Base-by-base conservation (phyloP, 23 tunicate species). In the Phallusia fumigata region DNA sequence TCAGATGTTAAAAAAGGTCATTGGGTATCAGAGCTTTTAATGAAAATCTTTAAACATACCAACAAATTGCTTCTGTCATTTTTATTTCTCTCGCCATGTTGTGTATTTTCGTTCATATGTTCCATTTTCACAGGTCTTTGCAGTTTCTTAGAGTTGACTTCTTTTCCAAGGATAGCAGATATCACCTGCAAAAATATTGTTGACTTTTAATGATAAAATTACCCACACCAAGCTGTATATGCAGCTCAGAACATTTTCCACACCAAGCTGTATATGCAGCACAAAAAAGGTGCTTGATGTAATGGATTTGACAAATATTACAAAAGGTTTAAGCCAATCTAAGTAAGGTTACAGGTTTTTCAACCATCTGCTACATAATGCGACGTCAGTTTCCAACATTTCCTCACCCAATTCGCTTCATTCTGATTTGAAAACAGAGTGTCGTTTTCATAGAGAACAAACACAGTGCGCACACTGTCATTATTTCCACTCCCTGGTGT, bases 401-500 rank as follows among this genome's bases (percentile, higher is more conserved):
- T 40, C 10, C 69, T 58, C 26, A 58, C 69, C 69, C 69, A 58
- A 6, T 58, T 58, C 13, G 69, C 69, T 58, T 58, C 13, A 6
- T 13, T 5, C 28, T 22, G 28, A 16, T 58, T 58, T 13, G 69
- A 58, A 24, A 58, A 58, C 26, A 58, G 16, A 58, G 69, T 58
- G 69, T 58, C 69, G 28, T 58, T 58, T 58, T 58, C 69, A 58
- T 58, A 58, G 28, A 58, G 28, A 24, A 58, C 69, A 58, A 58
- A 58, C 69, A 58, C 69, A 6, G 69, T 58, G 15, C 69, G 69
- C 28, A 58, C 28, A 3, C 3, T 58, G 26, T 11, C 28, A 16
- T 58, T 58, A 3, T 16, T 24, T 22, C 69, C 28, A 21, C 28
- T 8, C 13, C 28, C 26, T 3, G 69, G 69, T 40, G 47, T 40